Evolutionary conservation across 1,140 invertebrate species (phyloP).

Genomic region (Scaptomyza graminum): DNA sequence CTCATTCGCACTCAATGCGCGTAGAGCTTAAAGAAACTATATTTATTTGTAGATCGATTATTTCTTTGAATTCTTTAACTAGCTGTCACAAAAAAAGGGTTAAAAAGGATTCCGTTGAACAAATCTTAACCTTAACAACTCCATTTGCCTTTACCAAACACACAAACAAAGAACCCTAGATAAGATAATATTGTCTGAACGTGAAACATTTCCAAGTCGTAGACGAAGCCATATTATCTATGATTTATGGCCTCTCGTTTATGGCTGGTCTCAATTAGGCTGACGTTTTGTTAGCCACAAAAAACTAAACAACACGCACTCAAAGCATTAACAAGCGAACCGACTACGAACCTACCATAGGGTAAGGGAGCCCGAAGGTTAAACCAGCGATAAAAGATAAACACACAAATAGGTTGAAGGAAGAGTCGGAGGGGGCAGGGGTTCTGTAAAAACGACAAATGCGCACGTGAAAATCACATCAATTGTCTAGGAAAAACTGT

Average conservation of each 20-base stretch:
- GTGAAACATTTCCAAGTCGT: conserved; percentile 25
- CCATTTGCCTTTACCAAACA: neutral
- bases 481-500: conserved; percentile 69
- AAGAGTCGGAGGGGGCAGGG: too few relatives aligned
- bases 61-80: neutral
- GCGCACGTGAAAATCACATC: conserved; percentile 81
- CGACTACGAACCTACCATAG: conserved; percentile 24
- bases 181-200: conserved; percentile 44
- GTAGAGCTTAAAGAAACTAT: neutral
- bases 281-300: conserved; percentile 73
- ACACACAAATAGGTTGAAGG: conserved; percentile 34
- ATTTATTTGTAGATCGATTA: too few relatives aligned
- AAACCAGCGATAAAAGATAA: conserved; percentile 75
- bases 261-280: conserved; percentile 75
- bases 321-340: conserved; percentile 55
- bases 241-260: conserved; percentile 72
- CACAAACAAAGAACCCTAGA: neutral
- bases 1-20: conserved; percentile 6
- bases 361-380: conserved; percentile 61
- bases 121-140: conserved; percentile 1
- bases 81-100: neutral
- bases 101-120: too few relatives aligned
- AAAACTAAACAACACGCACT: conserved; percentile 69
- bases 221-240: conserved; percentile 57
- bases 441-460: conserved; percentile 46